Evolutionary conservation across 2,888 invertebrate species (phyloP).

Genomic region (Mythimna pallens): DNA sequence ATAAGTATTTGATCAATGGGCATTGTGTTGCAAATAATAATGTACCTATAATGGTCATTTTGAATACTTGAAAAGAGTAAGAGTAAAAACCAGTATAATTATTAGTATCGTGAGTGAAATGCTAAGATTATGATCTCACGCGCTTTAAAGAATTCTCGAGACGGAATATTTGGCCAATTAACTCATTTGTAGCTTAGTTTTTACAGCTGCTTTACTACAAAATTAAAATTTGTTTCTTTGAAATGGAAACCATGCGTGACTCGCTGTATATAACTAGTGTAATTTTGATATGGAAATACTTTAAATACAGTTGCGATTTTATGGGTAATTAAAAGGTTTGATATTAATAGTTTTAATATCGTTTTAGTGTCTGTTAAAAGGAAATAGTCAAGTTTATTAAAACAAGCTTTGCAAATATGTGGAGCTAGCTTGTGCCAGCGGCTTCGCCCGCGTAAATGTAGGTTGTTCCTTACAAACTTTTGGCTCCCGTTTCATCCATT

Average conservation of each 20-base stretch:
- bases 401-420: not conserved
- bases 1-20: not conserved
- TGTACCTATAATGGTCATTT: not conserved
- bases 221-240: slow-evolving; percentile 15
- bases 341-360: not conserved
- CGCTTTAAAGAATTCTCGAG: not conserved
- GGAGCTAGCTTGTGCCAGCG: too few species aligned
- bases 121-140: slow-evolving; percentile 42
- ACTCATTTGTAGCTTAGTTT: slow-evolving; percentile 28
- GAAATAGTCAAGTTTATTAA: not conserved
- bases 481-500: too few species aligned
- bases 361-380: not conserved
- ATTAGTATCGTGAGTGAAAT: slow-evolving; percentile 33
- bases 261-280: not conserved
- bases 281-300: not conserved
- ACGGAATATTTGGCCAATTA: slow-evolving; percentile 35
- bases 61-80: not conserved
- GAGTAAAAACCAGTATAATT: slow-evolving; percentile 10
- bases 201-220: slow-evolving; percentile 5
- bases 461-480: too few species aligned
- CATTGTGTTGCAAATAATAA: slow-evolving; percentile 15
- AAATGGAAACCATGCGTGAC: slow-evolving; percentile 30
- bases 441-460: too few species aligned
- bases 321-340: not conserved
- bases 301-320: not conserved